Evolutionary conservation across 2,888 invertebrate genomes (phyloP).

Genomic region (Cantharis rufa): DNA sequence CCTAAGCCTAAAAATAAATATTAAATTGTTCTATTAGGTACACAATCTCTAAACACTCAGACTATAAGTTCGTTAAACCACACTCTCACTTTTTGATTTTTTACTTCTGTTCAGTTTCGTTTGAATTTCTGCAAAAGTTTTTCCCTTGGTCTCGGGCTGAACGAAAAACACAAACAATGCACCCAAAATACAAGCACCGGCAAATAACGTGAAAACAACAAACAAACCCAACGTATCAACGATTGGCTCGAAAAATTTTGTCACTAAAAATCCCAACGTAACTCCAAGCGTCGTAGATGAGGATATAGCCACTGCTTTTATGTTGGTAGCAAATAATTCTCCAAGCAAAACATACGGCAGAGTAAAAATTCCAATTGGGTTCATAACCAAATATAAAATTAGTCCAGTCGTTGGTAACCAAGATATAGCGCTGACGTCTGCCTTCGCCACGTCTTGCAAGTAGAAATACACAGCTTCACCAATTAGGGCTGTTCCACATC

Average conservation of each 20-base stretch:
- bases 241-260: constrained; percentile 64
- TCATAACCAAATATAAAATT: constrained; percentile 62
- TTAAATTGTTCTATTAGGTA: not conserved
- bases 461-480: constrained; percentile 61
- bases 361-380: constrained; percentile 64
- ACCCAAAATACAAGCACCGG: constrained; percentile 60
- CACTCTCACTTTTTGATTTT: not conserved
- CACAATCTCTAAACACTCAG: not conserved
- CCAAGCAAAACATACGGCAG: constrained; percentile 67
- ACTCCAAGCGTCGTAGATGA: constrained; percentile 63
- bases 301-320: constrained; percentile 65
- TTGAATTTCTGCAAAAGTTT: constrained; percentile 65
- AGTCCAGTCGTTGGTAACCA: constrained; percentile 62
- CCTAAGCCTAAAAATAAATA: not conserved
- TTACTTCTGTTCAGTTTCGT: constrained; percentile 56
- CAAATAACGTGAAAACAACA: constrained; percentile 64
- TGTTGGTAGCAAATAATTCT: constrained; percentile 67
- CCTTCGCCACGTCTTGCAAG: constrained; percentile 55
- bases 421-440: constrained; percentile 54
- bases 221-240: constrained; percentile 62
- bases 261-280: constrained; percentile 61
- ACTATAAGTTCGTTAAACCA: not conserved
- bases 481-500: constrained; percentile 60
- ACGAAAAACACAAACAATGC: constrained; percentile 61
- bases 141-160: constrained; percentile 68